Conservation (phyloP, 2,113 vertebrate genomes). For the Charina bottae region DNA sequence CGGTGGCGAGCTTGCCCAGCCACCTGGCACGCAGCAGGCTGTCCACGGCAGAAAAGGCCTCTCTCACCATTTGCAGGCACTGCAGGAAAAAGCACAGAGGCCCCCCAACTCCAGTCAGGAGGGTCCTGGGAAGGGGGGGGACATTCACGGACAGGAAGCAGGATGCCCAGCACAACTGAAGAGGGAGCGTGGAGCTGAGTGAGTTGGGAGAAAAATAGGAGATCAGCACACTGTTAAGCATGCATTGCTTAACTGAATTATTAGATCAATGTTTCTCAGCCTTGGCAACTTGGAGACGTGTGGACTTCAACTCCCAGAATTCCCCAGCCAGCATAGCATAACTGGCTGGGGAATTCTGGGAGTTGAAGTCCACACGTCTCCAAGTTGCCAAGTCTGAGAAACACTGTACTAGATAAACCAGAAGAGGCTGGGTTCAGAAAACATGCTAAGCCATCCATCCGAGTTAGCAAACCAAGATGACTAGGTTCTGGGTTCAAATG, state of each 20-base stretch:
- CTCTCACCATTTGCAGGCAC: conserved; percentile 70
- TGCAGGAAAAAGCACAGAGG: conserved; percentile 37
- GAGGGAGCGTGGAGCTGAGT: not conserved
- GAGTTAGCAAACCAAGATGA: not conserved
- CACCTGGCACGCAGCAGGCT: conserved; percentile 54
- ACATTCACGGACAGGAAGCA: not conserved
- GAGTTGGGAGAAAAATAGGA: not conserved
- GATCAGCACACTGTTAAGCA: not conserved
- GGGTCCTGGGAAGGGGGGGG: not conserved
- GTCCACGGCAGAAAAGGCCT: conserved; percentile 75
- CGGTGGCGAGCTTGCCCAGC: conserved; percentile 54
- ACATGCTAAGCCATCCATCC: not conserved
- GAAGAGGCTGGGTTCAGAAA: not conserved
- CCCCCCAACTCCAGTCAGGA: not conserved
- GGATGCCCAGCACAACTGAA: not conserved
- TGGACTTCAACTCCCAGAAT: no score
- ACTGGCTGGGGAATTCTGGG: no score
- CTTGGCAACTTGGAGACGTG: no score
- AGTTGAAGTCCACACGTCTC: no score
- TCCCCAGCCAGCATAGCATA: no score
- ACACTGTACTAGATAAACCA: no score
- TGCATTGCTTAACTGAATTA: not conserved
- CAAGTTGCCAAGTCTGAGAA: no score
- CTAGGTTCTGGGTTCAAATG: not conserved
- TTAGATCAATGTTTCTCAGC: not conserved